Evolutionary conservation across 2,888 invertebrate species (phyloP), one percentile per base, ranked within the genome.

Genomic region (Lamellibrachia columna): DNA sequence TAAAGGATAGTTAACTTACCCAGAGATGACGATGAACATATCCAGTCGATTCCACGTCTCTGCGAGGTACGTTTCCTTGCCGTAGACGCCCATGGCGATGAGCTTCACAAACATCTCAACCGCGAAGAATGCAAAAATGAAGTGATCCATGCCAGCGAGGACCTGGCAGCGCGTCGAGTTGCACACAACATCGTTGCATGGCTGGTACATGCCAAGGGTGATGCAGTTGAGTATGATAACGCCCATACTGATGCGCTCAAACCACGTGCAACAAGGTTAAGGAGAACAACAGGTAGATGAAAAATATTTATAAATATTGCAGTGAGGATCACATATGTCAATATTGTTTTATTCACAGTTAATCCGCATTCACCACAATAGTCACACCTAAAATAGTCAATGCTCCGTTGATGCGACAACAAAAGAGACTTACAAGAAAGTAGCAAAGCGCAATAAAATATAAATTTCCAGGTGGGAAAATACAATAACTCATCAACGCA

Each of bases 11-110:
- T 97, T 96, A 98, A 97, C 98, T 97, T 96, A 98, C 98, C 99
- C 99, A 93, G 99, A 98, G 95, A 98, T 97, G 22, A 99, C 99
- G 96, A 99, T 99, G 97, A 99, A 99, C 97, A 98, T 98, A 97
- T 99, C 99, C 96, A 99, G 97, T 95, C 99, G 98, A 97, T 99
- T 99, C 99, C 99, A 99, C 40, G 99, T 98, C 97, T 99, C 99
- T 0, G 99, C 99, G 96, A 99, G 97, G 97, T 99, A 99, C 11
- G 99, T 98, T 92, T 98, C 98, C 96, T 98, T 98, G 28, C 97
- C 97, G 52, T 99, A 99, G 28, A 40, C n/a, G 94, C 99, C 98
- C 99, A 99, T 99, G 90, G 99, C 99, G 92, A 99, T 98, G 98
- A 99, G 98, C 97, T 99, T 99, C 96, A 99, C 98, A 94, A 98